A percentile compares a stretch with the other conserved stretches of the same genome.
These are phyloP conservation scores for Drepana arcuata DNA, from an alignment of 1,140 invertebrate genomes.

Conservation along the genomic window DNA sequence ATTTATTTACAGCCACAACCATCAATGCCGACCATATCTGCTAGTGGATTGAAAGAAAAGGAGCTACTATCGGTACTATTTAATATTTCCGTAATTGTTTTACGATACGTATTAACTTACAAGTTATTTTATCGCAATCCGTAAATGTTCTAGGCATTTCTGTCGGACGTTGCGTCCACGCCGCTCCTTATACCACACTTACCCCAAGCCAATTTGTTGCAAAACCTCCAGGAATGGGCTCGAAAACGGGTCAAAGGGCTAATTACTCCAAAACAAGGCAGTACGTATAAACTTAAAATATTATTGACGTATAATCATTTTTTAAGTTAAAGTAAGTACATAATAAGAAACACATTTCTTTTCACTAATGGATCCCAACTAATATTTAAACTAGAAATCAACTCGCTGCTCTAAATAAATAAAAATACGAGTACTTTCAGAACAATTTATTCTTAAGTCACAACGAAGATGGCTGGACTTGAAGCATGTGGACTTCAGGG, in stretches of 20 bases:
- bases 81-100: neutral
- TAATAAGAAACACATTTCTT: too few species aligned
- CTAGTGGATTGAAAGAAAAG: conserved; percentile 34
- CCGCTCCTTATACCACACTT: conserved; percentile 49
- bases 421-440: too few species aligned
- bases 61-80: conserved; percentile 37
- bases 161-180: conserved; percentile 48
- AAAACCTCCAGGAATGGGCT: conserved; percentile 54
- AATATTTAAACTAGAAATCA: neutral
- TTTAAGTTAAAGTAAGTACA: too few species aligned
- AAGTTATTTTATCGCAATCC: neutral
- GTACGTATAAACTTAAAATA: conserved; percentile 31
- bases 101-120: too few species aligned
- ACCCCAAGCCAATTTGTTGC: conserved; percentile 46
- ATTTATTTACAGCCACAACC: conserved; percentile 29
- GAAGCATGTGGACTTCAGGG: conserved; percentile 52
- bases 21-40: conserved; percentile 35
- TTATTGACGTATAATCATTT: conserved; percentile 4
- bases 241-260: conserved; percentile 45
- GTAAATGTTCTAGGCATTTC: conserved; percentile 37
- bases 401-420: neutral
- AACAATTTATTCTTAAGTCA: conserved; percentile 31
- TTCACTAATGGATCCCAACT: neutral
- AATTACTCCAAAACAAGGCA: conserved; percentile 24
- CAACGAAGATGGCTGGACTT: conserved; percentile 47